Conservation (phyloP, 1,140 invertebrate genomes). For the Drosophila repletoides region DNA sequence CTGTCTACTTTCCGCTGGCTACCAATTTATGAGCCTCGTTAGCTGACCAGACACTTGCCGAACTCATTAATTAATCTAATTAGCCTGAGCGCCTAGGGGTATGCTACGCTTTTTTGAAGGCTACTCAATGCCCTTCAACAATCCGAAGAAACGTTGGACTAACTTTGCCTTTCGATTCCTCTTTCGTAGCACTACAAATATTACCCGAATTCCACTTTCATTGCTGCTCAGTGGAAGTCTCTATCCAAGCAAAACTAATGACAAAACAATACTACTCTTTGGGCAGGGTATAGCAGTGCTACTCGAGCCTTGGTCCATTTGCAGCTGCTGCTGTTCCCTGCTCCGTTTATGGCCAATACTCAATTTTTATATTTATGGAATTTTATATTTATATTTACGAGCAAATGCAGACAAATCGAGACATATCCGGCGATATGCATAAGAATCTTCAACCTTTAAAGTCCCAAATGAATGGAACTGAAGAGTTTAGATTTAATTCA, state of each 20-base stretch:
- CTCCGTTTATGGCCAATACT: constrained; percentile 14
- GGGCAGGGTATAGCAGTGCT: not conserved
- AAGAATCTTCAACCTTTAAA: not conserved
- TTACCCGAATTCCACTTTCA: no score
- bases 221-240: not conserved
- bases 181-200: no score
- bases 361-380: constrained; percentile 23
- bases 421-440: not conserved
- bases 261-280: not conserved
- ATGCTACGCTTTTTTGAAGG: constrained; percentile 25
- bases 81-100: constrained; percentile 23
- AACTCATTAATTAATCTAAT: constrained; percentile 40
- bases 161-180: no score
- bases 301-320: not conserved
- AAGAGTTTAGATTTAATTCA: no score
- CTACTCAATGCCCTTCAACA: no score
- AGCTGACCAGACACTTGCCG: constrained; percentile 1
- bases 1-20: no score
- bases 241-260: not conserved
- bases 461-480: no score
- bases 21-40: no score
- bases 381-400: not conserved
- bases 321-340: constrained; percentile 11
- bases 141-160: no score
- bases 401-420: not conserved